A percentile compares a stretch with the other conserved stretches of the same genome.
phyloP scores from a whole-genome alignment of 1,140 invertebrate genomes.

The Apis florea region DNA sequence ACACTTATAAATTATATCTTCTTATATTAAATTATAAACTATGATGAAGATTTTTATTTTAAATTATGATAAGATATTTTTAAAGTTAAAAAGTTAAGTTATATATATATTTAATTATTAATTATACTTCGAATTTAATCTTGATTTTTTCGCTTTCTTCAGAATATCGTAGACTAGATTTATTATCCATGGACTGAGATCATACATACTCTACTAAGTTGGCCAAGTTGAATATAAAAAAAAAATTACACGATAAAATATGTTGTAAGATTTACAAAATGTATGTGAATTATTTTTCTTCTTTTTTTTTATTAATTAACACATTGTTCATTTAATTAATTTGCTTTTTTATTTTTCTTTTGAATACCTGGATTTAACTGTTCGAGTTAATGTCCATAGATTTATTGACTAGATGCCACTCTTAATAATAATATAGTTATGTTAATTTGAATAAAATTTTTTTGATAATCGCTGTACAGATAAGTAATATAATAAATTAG shows the following conservation, averaged over 20 bases:
- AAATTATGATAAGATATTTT: not conserved
- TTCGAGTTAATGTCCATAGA: constrained; percentile 72
- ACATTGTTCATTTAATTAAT: no score
- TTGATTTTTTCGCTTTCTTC: not conserved
- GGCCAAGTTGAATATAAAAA: constrained; percentile 38
- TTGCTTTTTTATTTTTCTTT: constrained; percentile 12
- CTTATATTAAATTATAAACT: not conserved
- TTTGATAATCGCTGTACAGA: not conserved
- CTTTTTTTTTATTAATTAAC: not conserved
- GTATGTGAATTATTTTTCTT: constrained; percentile 3
- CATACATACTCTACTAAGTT: constrained; percentile 71
- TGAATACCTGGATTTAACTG: constrained; percentile 52
- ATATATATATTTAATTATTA: not conserved
- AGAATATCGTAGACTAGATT: constrained; percentile 58
- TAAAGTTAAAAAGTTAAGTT: not conserved
- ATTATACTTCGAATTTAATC: not conserved
- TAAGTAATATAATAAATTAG: not conserved
- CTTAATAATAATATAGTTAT: constrained; percentile 47
- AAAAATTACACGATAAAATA: constrained; percentile 14
- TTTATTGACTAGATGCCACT: constrained; percentile 75
- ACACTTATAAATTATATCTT: not conserved
- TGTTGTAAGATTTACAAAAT: not conserved
- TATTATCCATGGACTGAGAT: constrained; percentile 72
- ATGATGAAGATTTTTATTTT: not conserved
- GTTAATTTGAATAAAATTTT: constrained; percentile 4